These are phyloP conservation scores for Zaprionus taronus DNA, from an alignment of 1,140 invertebrate genomes.

Conservation along the genomic window DNA sequence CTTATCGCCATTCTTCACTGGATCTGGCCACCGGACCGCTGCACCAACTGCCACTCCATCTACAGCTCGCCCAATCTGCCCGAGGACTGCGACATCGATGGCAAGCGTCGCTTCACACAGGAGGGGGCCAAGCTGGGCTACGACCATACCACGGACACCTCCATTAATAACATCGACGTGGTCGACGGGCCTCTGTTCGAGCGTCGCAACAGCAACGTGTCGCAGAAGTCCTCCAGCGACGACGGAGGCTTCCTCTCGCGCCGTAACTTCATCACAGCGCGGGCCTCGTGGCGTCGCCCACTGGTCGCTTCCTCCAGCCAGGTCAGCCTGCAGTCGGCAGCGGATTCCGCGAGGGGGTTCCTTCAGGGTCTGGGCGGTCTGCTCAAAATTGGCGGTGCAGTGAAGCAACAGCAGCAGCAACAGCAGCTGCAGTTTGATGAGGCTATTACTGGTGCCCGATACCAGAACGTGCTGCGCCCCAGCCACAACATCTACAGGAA, in stretches of 20 bases:
- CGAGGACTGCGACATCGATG: constrained; percentile 56
- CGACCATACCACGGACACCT: constrained; percentile 43
- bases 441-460: constrained; percentile 60
- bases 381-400: constrained; percentile 63
- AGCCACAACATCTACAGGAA: constrained; percentile 72
- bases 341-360: constrained; percentile 75
- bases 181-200: constrained; percentile 84
- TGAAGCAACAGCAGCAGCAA: constrained; percentile 48
- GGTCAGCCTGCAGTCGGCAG: constrained; percentile 87
- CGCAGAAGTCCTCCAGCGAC: constrained; percentile 90
- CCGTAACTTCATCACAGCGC: constrained; percentile 80
- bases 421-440: constrained; percentile 41
- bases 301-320: constrained; percentile 88
- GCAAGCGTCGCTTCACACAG: constrained; percentile 15
- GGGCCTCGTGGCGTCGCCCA: constrained; percentile 89
- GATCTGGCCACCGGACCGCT: constrained; percentile 89
- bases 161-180: constrained; percentile 55
- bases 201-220: constrained; percentile 87
- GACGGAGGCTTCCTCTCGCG: constrained; percentile 92
- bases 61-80: constrained; percentile 76
- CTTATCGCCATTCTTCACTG: constrained; percentile 87
- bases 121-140: constrained; percentile 52
- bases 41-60: constrained; percentile 85
- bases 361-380: constrained; percentile 72
- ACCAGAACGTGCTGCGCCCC: constrained; percentile 71